Evolutionary conservation across 1,140 invertebrate species (phyloP).

Genomic region (Fopius arisanus): DNA sequence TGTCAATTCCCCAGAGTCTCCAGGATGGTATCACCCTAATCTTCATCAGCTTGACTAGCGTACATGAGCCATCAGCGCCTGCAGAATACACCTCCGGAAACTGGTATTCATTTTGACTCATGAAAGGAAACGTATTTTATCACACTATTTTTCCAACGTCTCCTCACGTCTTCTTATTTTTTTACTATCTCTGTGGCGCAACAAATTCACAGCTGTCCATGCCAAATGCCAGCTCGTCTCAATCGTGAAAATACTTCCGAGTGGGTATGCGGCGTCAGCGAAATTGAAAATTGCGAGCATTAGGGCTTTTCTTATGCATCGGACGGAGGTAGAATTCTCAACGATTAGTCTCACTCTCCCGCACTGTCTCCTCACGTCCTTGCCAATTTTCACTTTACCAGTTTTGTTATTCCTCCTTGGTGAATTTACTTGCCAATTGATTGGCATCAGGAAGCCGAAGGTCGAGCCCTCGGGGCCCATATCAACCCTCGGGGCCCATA

Average conservation of each 20-base stretch:
- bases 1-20: neutral
- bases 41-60: neutral
- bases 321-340: neutral
- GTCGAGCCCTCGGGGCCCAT: neutral
- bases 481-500: neutral
- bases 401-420: neutral
- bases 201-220: slow-evolving; percentile 45
- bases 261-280: slow-evolving; percentile 38
- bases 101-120: slow-evolving; percentile 1
- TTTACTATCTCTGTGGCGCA: neutral
- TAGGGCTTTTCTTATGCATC: slow-evolving; percentile 16
- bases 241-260: slow-evolving; percentile 49
- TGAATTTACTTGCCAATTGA: neutral
- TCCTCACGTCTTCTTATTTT: neutral
- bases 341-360: slow-evolving; percentile 5
- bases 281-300: slow-evolving; percentile 50
- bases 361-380: slow-evolving; percentile 3
- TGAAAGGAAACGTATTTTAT: slow-evolving; percentile 15
- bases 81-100: neutral
- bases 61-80: neutral
- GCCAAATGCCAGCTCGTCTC: slow-evolving; percentile 44
- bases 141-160: neutral
- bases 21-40: neutral
- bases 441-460: slow-evolving; percentile 14
- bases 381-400: slow-evolving; percentile 8